Conservation (phyloP, 2,888 invertebrate genomes). For the Luffia ferchaultella region DNA sequence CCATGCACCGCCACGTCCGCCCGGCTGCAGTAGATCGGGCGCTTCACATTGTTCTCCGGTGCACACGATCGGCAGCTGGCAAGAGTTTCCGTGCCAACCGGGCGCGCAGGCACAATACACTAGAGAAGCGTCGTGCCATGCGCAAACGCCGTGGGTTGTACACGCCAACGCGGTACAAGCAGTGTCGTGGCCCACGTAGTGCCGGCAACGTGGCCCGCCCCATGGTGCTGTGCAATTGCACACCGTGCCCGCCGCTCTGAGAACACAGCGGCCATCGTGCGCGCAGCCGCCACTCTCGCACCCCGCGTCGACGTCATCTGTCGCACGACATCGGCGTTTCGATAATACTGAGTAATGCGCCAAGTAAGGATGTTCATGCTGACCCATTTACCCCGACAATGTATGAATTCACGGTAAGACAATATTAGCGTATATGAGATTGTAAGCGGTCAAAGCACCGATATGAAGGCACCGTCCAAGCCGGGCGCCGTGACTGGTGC, state of each 20-base stretch:
- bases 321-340: slow-evolving; percentile 17
- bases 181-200: slow-evolving; percentile 69
- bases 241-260: slow-evolving; percentile 48
- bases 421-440: too few species aligned
- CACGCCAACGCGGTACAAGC: slow-evolving; percentile 65
- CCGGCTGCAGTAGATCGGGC: slow-evolving; percentile 30
- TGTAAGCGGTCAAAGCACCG: too few species aligned
- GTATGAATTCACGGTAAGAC: too few species aligned
- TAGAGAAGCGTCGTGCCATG: slow-evolving; percentile 25
- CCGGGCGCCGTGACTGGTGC: too few species aligned
- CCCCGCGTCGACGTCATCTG: slow-evolving; percentile 21
- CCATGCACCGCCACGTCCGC: slow-evolving; percentile 13
- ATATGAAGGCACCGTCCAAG: too few species aligned
- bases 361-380: too few species aligned
- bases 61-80: slow-evolving; percentile 55
- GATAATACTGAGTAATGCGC: not conserved
- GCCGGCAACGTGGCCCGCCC: slow-evolving; percentile 78
- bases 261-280: slow-evolving; percentile 45
- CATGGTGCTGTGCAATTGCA: slow-evolving; percentile 84
- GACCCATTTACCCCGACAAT: too few species aligned
- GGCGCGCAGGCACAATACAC: slow-evolving; percentile 59
- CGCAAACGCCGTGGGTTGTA: slow-evolving; percentile 46
- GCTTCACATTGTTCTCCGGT: slow-evolving; percentile 18
- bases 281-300: slow-evolving; percentile 20
- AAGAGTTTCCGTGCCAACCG: slow-evolving; percentile 64